Percentiles rank a stretch among this genome's conserved stretches.
Conservation (phyloP, 1,140 invertebrate species). For the Cheumatopsyche charites region DNA sequence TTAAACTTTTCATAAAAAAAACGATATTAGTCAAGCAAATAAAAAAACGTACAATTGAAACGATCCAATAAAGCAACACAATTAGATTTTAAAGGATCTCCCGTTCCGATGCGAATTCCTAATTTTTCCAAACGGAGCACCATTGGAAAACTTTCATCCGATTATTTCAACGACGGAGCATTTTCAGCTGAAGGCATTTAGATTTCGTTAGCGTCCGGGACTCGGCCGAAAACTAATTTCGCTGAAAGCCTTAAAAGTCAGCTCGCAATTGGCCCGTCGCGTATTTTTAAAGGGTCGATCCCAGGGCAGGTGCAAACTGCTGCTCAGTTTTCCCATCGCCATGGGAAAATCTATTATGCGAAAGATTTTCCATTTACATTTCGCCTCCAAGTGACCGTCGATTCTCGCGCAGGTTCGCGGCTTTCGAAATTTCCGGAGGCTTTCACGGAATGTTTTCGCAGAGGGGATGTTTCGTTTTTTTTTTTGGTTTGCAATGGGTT, state of each 20-base stretch:
- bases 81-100: too few relatives aligned
- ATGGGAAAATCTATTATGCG: constrained; percentile 39
- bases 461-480: not conserved
- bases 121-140: too few relatives aligned
- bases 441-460: constrained; percentile 45
- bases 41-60: too few relatives aligned
- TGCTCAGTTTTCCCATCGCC: constrained; percentile 7
- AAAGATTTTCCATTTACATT: constrained; percentile 49
- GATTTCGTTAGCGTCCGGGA: too few relatives aligned
- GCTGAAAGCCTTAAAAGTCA: constrained; percentile 21
- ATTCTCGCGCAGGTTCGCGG: constrained; percentile 37
- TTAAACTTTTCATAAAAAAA: too few relatives aligned
- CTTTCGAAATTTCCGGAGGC: constrained; percentile 40
- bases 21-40: too few relatives aligned
- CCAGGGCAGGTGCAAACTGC: constrained; percentile 47
- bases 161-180: too few relatives aligned
- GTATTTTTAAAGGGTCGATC: constrained; percentile 31
- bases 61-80: too few relatives aligned
- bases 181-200: too few relatives aligned
- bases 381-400: constrained; percentile 37
- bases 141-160: too few relatives aligned
- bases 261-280: constrained; percentile 6
- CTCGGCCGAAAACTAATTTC: constrained; percentile 10
- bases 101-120: too few relatives aligned
- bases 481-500: not conserved